Evolutionary conservation across 2,113 vertebrate genomes (phyloP).

Genomic region (Cheirogaleus medius): DNA sequence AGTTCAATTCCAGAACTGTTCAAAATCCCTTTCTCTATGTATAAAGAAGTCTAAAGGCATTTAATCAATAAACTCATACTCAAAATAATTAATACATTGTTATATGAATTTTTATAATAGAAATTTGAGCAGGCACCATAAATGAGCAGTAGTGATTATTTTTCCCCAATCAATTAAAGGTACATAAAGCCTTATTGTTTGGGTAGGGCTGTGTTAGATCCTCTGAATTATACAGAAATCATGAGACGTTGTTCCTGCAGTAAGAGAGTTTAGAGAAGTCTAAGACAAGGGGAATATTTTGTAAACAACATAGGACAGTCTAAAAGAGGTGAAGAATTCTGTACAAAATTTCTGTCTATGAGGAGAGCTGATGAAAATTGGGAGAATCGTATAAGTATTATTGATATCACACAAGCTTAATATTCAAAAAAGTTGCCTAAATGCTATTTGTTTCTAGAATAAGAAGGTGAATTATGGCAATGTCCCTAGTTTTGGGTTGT

Average conservation of each 20-base stretch:
- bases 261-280: not conserved
- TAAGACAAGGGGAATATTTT: not conserved
- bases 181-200: not conserved
- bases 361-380: not conserved
- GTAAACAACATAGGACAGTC: not conserved
- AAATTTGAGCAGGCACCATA: not conserved
- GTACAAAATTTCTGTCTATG: not conserved
- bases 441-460: not conserved
- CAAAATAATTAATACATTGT: slow-evolving; percentile 29
- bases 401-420: not conserved
- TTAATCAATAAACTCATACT: not conserved
- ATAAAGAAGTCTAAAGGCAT: not conserved
- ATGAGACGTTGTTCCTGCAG: not conserved
- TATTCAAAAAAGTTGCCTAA: not conserved
- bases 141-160: slow-evolving; percentile 7
- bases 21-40: not conserved
- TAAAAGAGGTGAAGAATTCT: not conserved
- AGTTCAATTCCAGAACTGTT: not conserved
- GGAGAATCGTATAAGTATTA: not conserved
- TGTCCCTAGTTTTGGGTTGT: not conserved
- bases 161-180: slow-evolving; percentile 9
- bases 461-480: not conserved
- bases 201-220: not conserved
- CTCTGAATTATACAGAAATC: not conserved
- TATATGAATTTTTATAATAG: not conserved